These are phyloP conservation scores for Achatina immaculata DNA, from an alignment of 1,140 invertebrate species.

Conservation along the genomic window DNA sequence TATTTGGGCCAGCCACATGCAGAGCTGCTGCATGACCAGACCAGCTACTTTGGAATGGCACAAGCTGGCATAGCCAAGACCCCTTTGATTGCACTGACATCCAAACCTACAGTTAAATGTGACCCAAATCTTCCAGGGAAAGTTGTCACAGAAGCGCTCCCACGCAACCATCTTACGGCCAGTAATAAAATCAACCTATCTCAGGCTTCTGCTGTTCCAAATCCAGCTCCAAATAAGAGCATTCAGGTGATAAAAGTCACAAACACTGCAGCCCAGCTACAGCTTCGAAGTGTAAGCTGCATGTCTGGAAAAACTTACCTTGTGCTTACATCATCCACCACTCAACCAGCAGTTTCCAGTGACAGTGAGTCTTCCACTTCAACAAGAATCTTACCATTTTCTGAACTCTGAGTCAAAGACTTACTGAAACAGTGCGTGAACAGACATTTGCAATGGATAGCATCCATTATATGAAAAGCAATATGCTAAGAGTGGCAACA, in stretches of 20 bases:
- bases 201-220: neutral
- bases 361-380: neutral
- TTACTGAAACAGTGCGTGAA: no score
- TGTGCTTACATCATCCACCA: conserved; percentile 2
- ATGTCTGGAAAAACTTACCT: conserved; percentile 23
- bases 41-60: neutral
- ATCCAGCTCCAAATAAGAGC: conserved; percentile 3
- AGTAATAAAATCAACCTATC: neutral
- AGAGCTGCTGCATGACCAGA: neutral
- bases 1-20: neutral
- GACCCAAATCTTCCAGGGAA: neutral
- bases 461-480: neutral
- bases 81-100: neutral
- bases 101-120: neutral
- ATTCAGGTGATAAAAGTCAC: conserved; percentile 20
- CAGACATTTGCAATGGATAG: neutral
- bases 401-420: conserved; percentile 25
- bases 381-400: conserved; percentile 24
- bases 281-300: conserved; percentile 10
- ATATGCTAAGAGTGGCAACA: neutral
- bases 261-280: neutral
- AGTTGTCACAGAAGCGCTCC: neutral
- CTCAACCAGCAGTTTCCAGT: neutral
- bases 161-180: neutral
- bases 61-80: neutral